These are phyloP conservation scores for Drosophila anceps DNA, from an alignment of 2,888 invertebrate species.

Conservation along the genomic window DNA sequence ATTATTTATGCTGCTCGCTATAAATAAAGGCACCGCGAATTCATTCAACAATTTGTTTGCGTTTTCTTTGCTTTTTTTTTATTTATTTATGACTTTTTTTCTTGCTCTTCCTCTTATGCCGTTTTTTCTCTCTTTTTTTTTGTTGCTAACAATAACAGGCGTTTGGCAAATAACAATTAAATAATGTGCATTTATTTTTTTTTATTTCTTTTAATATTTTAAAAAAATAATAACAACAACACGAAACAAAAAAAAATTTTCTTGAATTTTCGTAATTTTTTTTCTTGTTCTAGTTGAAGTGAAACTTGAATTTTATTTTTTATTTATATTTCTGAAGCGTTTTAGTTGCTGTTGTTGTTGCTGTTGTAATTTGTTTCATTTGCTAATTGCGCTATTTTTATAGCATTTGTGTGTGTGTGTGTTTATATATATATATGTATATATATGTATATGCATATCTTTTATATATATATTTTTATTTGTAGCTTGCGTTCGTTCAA, in stretches of 20 bases:
- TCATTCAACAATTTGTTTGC: constrained; percentile 78
- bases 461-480: constrained; percentile 13
- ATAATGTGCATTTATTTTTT: constrained; percentile 22
- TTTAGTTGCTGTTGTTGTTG: constrained; percentile 38
- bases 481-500: constrained; percentile 47
- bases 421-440: background rate
- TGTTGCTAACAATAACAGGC: constrained; percentile 66
- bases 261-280: constrained; percentile 16
- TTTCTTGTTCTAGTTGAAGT: constrained; percentile 2
- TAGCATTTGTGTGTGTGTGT: constrained; percentile 28
- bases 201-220: background rate
- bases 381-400: constrained; percentile 77
- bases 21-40: constrained; percentile 85
- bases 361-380: constrained; percentile 55
- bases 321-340: constrained; percentile 38
- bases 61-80: constrained; percentile 6
- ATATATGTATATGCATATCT: constrained; percentile 15
- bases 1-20: constrained; percentile 75
- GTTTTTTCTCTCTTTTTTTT: constrained; percentile 30
- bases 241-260: constrained; percentile 29
- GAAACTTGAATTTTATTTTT: constrained; percentile 33
- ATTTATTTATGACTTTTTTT: constrained; percentile 33
- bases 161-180: constrained; percentile 53
- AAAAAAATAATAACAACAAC: constrained; percentile 42
- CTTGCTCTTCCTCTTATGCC: constrained; percentile 22